Percentiles rank a stretch among this genome's conserved stretches.
Evolutionary conservation across 2,797 vertebrate species (phyloP).

Genomic region (Amblyopsis hoosieri): DNA sequence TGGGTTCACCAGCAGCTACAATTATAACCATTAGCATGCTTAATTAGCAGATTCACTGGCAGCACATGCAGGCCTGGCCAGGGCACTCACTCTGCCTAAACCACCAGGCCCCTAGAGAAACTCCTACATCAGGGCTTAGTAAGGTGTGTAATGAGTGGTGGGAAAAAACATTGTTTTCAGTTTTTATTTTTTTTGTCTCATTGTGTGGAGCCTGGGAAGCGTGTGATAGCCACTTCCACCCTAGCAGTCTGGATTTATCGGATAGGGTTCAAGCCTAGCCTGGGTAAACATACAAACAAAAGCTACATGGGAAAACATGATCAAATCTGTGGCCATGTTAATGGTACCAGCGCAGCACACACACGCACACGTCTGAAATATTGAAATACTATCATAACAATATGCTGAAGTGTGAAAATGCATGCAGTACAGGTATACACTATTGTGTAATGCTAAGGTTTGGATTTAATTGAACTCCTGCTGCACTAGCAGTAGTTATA

Average conservation of each 20-base stretch:
- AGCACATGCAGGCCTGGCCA: conserved; percentile 69
- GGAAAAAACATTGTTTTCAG: not conserved
- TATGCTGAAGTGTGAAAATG: not conserved
- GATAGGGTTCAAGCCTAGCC: not conserved
- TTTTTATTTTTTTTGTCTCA: not conserved
- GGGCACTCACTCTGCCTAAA: conserved; percentile 44
- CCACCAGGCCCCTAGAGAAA: conserved; percentile 60
- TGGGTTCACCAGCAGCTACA: conserved; percentile 78
- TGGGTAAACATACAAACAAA: conserved; percentile 17
- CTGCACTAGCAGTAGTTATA: conserved; percentile 33
- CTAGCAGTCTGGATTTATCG: not conserved
- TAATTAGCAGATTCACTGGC: conserved; percentile 83
- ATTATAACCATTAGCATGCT: conserved; percentile 76
- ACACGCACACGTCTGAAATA: conserved; percentile 38
- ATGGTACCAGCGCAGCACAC: conserved; percentile 26
- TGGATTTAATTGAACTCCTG: conserved; percentile 55
- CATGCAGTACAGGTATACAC: not conserved
- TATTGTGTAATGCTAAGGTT: conserved; percentile 38
- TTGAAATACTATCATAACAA: conserved; percentile 27
- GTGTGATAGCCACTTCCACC: not conserved
- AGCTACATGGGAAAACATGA: conserved; percentile 55
- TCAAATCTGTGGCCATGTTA: conserved; percentile 44
- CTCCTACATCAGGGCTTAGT: conserved; percentile 52
- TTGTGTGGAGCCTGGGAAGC: not conserved
- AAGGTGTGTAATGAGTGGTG: conserved; percentile 60